These are phyloP conservation scores for Ophioninae sp. DNA, from an alignment of 2,888 invertebrate species.

Conservation along the genomic window DNA sequence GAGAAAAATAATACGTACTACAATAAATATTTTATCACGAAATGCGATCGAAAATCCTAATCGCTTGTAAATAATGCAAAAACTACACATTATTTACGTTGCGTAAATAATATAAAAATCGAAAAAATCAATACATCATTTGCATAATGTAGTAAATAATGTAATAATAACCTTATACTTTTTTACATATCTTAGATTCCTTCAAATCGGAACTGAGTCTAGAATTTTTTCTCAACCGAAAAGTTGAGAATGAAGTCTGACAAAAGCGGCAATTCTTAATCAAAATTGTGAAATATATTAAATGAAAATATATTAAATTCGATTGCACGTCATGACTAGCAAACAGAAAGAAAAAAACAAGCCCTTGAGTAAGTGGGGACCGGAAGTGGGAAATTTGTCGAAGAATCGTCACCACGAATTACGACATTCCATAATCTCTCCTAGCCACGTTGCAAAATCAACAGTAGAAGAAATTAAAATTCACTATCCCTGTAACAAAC, in stretches of 20 bases:
- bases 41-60: background rate
- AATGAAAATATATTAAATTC: background rate
- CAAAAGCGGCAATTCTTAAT: no score
- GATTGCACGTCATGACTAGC: conserved; percentile 9
- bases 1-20: background rate
- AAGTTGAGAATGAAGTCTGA: no score
- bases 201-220: background rate
- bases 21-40: background rate
- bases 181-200: background rate
- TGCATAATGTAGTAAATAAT: no score
- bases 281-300: background rate
- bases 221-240: no score
- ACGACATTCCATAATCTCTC: background rate
- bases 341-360: background rate
- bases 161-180: no score
- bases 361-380: background rate
- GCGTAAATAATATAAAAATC: no score
- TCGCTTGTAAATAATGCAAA: no score
- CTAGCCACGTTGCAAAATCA: background rate
- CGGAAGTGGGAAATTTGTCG: background rate
- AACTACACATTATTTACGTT: no score
- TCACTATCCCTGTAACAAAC: background rate
- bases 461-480: background rate
- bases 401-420: background rate
- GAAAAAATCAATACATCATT: no score